Conservation (phyloP, 2,797 vertebrate species). For the Menidia menidia region DNA sequence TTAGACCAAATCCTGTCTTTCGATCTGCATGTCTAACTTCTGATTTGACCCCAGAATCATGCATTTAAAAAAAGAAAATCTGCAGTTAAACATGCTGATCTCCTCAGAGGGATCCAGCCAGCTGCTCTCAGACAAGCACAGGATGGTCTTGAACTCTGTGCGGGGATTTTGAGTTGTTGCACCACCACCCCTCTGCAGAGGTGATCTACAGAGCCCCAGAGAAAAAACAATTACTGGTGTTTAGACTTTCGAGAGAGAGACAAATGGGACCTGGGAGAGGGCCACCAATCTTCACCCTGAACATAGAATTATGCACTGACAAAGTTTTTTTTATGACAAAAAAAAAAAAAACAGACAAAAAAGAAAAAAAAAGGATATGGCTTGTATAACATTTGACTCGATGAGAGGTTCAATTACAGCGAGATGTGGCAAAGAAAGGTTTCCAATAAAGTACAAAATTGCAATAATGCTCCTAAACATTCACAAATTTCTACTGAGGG, state of each 20-base stretch:
- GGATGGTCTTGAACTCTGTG: slow-evolving; percentile 21
- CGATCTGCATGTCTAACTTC: slow-evolving; percentile 52
- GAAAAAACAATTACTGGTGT: slow-evolving; percentile 12
- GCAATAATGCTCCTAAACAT: slow-evolving; percentile 79
- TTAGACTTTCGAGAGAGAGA: slow-evolving; percentile 10
- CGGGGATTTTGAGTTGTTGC: slow-evolving; percentile 22
- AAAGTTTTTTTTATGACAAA: slow-evolving; percentile 30
- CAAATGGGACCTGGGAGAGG: slow-evolving; percentile 19
- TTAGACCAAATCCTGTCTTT: slow-evolving; percentile 36
- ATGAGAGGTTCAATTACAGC: slow-evolving; percentile 12
- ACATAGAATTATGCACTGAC: slow-evolving; percentile 34
- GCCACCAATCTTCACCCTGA: slow-evolving; percentile 42
- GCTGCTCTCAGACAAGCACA: slow-evolving; percentile 35
- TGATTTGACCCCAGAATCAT: slow-evolving; percentile 60
- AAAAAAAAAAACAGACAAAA: slow-evolving; percentile 2
- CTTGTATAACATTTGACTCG: slow-evolving; percentile 58
- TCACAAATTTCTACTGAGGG: slow-evolving; percentile 80
- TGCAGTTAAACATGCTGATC: slow-evolving; percentile 48
- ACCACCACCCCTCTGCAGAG: slow-evolving; percentile 52
- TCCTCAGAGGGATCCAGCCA: slow-evolving; percentile 42
- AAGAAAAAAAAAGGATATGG: slow-evolving; percentile 53
- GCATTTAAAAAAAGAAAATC: slow-evolving; percentile 63
- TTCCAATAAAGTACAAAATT: slow-evolving; percentile 74
- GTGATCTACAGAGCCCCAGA: slow-evolving; percentile 26
- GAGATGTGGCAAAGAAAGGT: slow-evolving; percentile 67